Evolutionary conservation across 2,797 vertebrate species (phyloP), one percentile per base, ranked within the genome.

Genomic region (Pseudocheirus occidentalis): DNA sequence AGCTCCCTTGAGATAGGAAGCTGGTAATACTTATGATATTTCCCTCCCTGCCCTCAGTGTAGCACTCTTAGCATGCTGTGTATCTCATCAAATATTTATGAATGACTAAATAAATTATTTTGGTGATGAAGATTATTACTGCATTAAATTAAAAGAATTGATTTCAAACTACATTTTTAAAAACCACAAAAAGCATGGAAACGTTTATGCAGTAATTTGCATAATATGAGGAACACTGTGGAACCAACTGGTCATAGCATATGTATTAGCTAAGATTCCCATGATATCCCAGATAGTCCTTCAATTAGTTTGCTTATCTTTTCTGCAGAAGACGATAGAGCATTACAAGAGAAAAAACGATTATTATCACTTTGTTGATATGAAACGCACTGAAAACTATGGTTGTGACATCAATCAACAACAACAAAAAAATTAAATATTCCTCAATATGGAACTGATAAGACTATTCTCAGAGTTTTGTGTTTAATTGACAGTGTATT

Each of bases 391-490:
- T 98, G 95, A 92, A 97, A 98, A 98, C 97, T 97, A 98, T 98
- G 97, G 98, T 97, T 98, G 97, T 98, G 97, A 98, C 97, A 98
- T 98, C 97, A 97, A 98, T 98, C 97, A 98, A 97, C 21, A 50
- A 50, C 73, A 87, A 87, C 12, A 81, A 87, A 87, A n/a, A 87
- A 87, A 87, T 87, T 87, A 87, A 87, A 87, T 87, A 87, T 87
- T 87, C 40, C 73, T 87, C 27, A 87, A 87, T 87, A 89, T 97
- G 96, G 93, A 95, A 92, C 92, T 97, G 98, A 98, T 98, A 98
- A 98, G 96, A 13, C 73, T 97, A 56, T 92, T 97, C 93, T 96
- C 93, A 97, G 95, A 97, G 95, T 94, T 97, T 92, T 96, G 55
- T 95, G 97, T 98, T 96, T 97, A 97, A 97, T 98, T 97, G 98